A percentile compares a stretch with the other conserved stretches of the same genome.
Conservation (phyloP, 2,113 vertebrate species). For the Calidris pugnax region DNA sequence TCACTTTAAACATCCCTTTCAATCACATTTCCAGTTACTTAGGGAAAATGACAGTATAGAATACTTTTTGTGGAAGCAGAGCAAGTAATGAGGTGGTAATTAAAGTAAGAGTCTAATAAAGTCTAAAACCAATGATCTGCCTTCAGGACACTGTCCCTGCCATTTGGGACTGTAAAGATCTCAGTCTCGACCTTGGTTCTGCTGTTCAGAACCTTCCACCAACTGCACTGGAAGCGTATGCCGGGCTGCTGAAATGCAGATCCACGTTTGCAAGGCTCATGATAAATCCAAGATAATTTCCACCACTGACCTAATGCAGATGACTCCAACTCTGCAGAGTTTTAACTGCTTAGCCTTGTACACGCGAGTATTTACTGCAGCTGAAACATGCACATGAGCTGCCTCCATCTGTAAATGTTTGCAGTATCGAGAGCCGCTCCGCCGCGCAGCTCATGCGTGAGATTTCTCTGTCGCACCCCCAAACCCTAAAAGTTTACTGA, state of each 20-base stretch:
- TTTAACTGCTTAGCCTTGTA: not conserved
- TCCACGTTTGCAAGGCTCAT: not conserved
- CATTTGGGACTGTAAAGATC: not conserved
- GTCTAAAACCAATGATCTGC: slow-evolving; percentile 22
- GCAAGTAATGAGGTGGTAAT: slow-evolving; percentile 57
- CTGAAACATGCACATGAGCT: not conserved
- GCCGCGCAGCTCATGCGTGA: not conserved
- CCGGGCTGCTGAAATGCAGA: not conserved
- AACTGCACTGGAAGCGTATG: not conserved
- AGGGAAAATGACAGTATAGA: slow-evolving; percentile 57
- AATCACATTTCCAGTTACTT: slow-evolving; percentile 64
- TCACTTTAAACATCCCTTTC: slow-evolving; percentile 68
- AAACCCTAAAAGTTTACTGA: not conserved
- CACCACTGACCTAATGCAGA: not conserved
- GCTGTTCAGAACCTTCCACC: not conserved
- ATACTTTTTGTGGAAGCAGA: slow-evolving; percentile 43
- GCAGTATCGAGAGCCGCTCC: not conserved
- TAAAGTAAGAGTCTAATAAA: slow-evolving; percentile 53
- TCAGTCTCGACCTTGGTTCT: not conserved
- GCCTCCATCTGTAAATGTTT: not conserved
- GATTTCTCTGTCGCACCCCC: not conserved
- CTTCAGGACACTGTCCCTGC: not conserved
- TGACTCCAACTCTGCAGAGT: not conserved
- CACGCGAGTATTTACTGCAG: not conserved
- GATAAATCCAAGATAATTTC: slow-evolving; percentile 5